Percentiles rank a stretch among this genome's conserved stretches.
phyloP scores from a whole-genome alignment of 2,113 vertebrate species.

The Hyla sarda region DNA sequence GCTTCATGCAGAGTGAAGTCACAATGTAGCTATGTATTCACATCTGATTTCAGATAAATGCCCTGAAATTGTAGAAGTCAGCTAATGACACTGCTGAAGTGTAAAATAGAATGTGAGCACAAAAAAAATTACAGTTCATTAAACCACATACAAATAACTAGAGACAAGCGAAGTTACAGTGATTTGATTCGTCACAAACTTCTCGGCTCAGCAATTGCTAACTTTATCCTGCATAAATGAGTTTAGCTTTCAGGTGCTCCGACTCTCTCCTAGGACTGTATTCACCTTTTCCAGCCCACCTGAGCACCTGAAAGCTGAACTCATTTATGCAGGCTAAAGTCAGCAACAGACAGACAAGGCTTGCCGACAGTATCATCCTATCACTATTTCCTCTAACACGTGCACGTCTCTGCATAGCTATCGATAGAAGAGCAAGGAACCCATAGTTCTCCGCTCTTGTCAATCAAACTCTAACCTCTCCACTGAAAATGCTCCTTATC shows the following conservation, averaged over 20 bases:
- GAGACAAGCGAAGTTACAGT: too few relatives aligned
- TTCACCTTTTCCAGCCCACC: too few relatives aligned
- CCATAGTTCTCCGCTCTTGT: conserved; percentile 21
- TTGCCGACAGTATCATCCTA: neutral
- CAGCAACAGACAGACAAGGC: too few relatives aligned
- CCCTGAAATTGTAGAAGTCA: neutral
- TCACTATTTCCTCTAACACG: conserved; percentile 8
- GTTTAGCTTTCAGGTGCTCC: too few relatives aligned
- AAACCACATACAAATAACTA: neutral
- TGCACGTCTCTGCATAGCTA: conserved; percentile 9
- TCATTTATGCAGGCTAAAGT: too few relatives aligned
- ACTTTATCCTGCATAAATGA: too few relatives aligned
- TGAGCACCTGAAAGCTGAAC: too few relatives aligned
- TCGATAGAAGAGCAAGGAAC: conserved; percentile 17
- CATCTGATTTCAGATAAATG: neutral
- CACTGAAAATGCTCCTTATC: conserved; percentile 51
- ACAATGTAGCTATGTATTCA: neutral
- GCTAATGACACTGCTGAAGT: neutral
- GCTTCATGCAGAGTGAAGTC: neutral
- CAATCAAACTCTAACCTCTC: conserved; percentile 35
- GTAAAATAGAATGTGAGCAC: neutral
- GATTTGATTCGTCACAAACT: too few relatives aligned
- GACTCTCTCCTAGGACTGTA: too few relatives aligned
- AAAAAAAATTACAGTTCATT: neutral
- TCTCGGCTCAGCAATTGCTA: too few relatives aligned